A percentile compares a stretch with the other conserved stretches of the same genome.
Evolutionary conservation across 2,888 invertebrate species (phyloP).

Genomic region (Noctua pronuba): DNA sequence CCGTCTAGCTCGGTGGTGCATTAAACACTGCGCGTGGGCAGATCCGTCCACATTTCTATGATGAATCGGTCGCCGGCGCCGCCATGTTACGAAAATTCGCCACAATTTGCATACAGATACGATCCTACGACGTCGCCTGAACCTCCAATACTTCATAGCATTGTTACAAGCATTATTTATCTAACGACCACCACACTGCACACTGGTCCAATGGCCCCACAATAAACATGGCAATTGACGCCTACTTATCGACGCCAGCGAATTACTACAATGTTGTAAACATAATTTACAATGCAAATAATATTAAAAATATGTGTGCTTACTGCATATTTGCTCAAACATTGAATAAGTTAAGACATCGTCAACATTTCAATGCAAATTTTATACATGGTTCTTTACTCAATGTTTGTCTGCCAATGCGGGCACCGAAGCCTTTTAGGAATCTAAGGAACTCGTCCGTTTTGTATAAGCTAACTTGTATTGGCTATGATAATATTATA

Average conservation of each 20-base stretch:
- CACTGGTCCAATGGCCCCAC: constrained; percentile 66
- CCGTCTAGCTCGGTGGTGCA: constrained; percentile 72
- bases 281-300: constrained; percentile 70
- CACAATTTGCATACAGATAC: constrained; percentile 87
- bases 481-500: constrained; percentile 58
- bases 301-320: constrained; percentile 66
- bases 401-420: constrained; percentile 62
- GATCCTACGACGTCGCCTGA: constrained; percentile 74
- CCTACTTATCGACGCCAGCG: constrained; percentile 70
- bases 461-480: constrained; percentile 52
- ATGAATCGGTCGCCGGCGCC: constrained; percentile 86
- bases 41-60: constrained; percentile 89
- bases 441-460: constrained; percentile 60
- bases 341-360: constrained; percentile 67
- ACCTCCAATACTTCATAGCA: constrained; percentile 74
- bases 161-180: constrained; percentile 84
- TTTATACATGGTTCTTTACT: constrained; percentile 69
- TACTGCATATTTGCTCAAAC: constrained; percentile 61
- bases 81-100: constrained; percentile 87
- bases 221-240: constrained; percentile 73
- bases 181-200: constrained; percentile 70
- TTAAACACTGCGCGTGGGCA: constrained; percentile 85
- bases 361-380: constrained; percentile 70
- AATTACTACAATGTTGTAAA: constrained; percentile 72
- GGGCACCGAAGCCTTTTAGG: constrained; percentile 53